Evolutionary conservation across 1,140 invertebrate genomes (phyloP), one percentile per base, ranked within the genome.

Genomic region (Trissolcus basalis): DNA sequence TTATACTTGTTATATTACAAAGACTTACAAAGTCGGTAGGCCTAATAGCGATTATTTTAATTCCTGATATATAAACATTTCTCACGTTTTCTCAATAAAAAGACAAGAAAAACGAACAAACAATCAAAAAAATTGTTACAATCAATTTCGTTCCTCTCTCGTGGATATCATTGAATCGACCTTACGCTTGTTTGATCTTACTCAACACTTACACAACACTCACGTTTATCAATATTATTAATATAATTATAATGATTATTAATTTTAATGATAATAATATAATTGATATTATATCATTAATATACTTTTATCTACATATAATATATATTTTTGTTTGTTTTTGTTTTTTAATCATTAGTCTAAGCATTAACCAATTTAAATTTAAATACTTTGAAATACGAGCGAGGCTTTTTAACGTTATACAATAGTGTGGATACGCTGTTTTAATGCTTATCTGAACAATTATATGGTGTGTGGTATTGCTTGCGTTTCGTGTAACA

Each of bases 351-450:
- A 75, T 73, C 65, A 79, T 78, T 73, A 69, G 71, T 79, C 78
- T 84, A 77, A 80, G 82, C 77, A 78, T 82, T 83, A 82, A 78
- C 72, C 78, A 77, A 72, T 81, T 81, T 78, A 75, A 76, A 76
- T 77, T 82, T 83, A 82, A 82, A 85, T 85, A 86, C 80, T 86
- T 85, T 70, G 78, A 78, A 85, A 84, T 85, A 85, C 79, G 79
- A 84, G 83, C 81, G 83, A 85, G 81, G 81, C 74, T 83, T 86
- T 74, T 80, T 73, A 82, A 78, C 80, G 67, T 82, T 80, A 84
- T 73, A 80, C 82, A 83, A 81, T 76, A 82, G 76, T 76, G 77
- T 70, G 63, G 77, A 16, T 68, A 79, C 68, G 60, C 58, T 65
- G 65, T 43, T 33, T 70, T 77, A 60, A 76, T 76, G 58, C 58